These are phyloP conservation scores for Menidia beryllina DNA, from an alignment of 2,113 vertebrate genomes.

Conservation along the genomic window DNA sequence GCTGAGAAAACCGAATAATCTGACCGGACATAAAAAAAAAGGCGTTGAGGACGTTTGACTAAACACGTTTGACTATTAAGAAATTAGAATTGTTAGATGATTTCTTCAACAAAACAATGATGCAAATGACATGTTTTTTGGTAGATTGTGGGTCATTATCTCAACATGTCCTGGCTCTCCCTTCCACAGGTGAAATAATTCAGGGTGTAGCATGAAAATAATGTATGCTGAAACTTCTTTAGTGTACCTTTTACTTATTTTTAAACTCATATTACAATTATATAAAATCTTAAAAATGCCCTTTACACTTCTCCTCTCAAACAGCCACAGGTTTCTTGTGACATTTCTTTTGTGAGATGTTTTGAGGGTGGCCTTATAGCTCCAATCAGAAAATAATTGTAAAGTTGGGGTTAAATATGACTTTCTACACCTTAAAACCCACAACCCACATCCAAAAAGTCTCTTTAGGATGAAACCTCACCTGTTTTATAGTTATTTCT, in stretches of 20 bases:
- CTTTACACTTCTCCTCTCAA: conserved; percentile 15
- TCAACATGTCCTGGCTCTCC: not conserved
- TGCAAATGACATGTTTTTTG: not conserved
- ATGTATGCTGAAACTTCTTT: conserved; percentile 3
- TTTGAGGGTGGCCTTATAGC: not conserved
- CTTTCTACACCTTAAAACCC: conserved; percentile 6
- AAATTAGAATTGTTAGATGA: not conserved
- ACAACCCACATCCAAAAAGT: conserved; percentile 7
- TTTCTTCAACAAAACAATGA: not conserved
- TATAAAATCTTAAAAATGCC: conserved; percentile 13
- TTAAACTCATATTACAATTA: not conserved
- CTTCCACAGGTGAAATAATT: not conserved
- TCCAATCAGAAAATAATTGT: not conserved
- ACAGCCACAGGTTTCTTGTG: conserved; percentile 4
- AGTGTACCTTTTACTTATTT: not conserved
- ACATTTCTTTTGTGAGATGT: not conserved
- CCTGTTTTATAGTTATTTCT: not conserved
- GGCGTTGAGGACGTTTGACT: not conserved
- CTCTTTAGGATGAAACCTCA: not conserved
- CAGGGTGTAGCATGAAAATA: not conserved
- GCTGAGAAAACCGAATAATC: not conserved
- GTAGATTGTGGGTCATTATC: not conserved
- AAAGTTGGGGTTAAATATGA: conserved; percentile 5
- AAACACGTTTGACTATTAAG: not conserved
- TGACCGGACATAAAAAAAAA: not conserved